Evolutionary conservation across 37 sponge, comb jelly and placozoan species (phyloP), one percentile per base, ranked within the genome.

Genomic region (Cladorhizidae sp.): DNA sequence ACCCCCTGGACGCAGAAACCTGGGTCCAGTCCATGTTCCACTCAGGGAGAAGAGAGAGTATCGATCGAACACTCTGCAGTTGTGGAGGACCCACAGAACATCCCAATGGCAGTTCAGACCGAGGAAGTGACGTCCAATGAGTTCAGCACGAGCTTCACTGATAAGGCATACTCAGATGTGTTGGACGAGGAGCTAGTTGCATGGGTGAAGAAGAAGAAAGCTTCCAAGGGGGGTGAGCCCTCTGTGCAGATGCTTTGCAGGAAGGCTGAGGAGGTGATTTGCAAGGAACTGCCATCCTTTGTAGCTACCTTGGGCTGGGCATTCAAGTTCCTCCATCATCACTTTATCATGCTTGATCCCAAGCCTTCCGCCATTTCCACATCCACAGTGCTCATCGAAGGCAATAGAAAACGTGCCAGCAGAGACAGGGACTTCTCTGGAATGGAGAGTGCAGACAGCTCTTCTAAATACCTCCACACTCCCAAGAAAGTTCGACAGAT

Each of bases 251-350:
- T 31, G 14, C 40, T 92, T 18, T 84, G 83, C 76, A 51, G 33
- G 61, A 55, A 84, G 8, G 81, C 76, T 40, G 85, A 92, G 50
- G 82, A 77, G 25, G 17, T 92, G 40, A 59, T 84, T 11, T 6
- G 36, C 8, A 40, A 76, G 15, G 35, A 74, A 36, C 35, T 79
- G 25, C 81, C 85, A 29, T 31, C 54, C 50, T 92, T 87, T 80
- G 75, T 87, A 17, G 86, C 88, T 68, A 79, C 88, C 25, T 73
- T 92, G 62, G 88, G 83, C 6, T 92, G 93, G 88, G 84, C 88
- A 5, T 88, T 92, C 62, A 81, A 63, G 68, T 85, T 92, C 63
- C 82, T 92, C 33, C 51, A 88, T 26, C 76, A 32, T 18, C 72
- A 92, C 58, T 69, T 35, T 14, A 22, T 92, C 28, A 55, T 85